Evolutionary conservation across 2,113 vertebrate genomes (phyloP).

Genomic region (Aldabrachelys gigantea): DNA sequence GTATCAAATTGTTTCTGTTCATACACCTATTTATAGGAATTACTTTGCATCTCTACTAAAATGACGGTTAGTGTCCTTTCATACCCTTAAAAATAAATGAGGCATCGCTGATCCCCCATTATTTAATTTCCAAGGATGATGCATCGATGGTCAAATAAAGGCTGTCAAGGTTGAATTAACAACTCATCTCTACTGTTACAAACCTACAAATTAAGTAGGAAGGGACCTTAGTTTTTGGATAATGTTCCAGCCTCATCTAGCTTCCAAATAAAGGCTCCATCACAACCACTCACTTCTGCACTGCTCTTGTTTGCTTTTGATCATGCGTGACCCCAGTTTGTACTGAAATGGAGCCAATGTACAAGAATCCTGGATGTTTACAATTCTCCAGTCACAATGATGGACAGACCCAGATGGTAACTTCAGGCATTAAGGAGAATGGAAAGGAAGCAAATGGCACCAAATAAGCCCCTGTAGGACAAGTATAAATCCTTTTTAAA

Average conservation of each 20-base stretch:
- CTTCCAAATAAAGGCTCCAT: not conserved
- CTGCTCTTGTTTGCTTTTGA: not conserved
- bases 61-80: not conserved
- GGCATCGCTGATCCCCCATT: not conserved
- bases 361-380: not conserved
- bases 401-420: slow-evolving; percentile 17
- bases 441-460: not conserved
- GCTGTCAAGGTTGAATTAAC: slow-evolving; percentile 32
- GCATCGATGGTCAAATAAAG: slow-evolving; percentile 13
- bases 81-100: slow-evolving; percentile 43
- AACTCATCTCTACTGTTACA: not conserved
- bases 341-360: not conserved
- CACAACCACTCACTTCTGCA: not conserved
- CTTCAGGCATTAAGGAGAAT: not conserved
- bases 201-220: slow-evolving; percentile 42
- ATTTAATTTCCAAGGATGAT: slow-evolving; percentile 51
- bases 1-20: not conserved
- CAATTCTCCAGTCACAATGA: not conserved
- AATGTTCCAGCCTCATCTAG: not conserved
- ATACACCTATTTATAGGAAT: not conserved
- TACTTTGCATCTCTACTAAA: not conserved
- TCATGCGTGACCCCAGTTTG: not conserved
- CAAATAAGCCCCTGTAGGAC: not conserved
- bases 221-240: not conserved
- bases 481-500: slow-evolving; percentile 14